Base-by-base conservation (phyloP, 2,888 invertebrate genomes). In the Prosapia bicincta region DNA sequence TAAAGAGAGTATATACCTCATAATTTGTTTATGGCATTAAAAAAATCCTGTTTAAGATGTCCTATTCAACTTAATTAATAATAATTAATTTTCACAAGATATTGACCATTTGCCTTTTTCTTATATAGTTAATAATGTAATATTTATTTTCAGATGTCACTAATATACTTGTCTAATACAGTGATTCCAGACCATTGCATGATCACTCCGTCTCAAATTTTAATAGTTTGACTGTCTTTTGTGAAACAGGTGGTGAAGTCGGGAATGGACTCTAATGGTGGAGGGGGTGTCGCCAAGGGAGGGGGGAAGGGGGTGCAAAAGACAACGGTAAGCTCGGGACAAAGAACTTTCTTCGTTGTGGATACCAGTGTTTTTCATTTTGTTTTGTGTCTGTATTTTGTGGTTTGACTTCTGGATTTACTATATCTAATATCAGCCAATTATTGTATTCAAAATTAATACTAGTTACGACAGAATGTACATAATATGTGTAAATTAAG, bases 291-390 rank as follows among this genome's bases (percentile, higher is more conserved):
- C 54, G 20, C 23, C 74, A 74, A 74, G 74, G 74, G 69, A 54
- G 74, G 74, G 74, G 74, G 74, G 69, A 74, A 74, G 32, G 74
- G 69, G 69, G 69, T 65, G 65, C 28, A 54, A 54, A 54, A 54
- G 20, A 54, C 54, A 54, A 54, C 28, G 74, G 74, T 74, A 74
- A 74, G 74, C 71, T 32, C 43, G 67, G 26, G 67, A n/a, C 72
- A 15, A n/a, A n/a, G 28, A 69, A 20, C n/a, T 24, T 73, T 38
- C 28, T n/a, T n/a, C n/a, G n/a, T 28, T 73, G 68, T 73, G 30
- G 13, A 26, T 5, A 26, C n/a, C n/a, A 30, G 74, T 43, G 15
- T 38, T 38, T 25, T 30, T 26, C 32, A n/a, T 30, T 2, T 13
- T 32, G 30, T 23, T 24, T 28, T 32, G 28, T 25, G 24, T 70